Conservation (phyloP, 2,888 invertebrate species). For the Poecilobothrus nobilitatus region DNA sequence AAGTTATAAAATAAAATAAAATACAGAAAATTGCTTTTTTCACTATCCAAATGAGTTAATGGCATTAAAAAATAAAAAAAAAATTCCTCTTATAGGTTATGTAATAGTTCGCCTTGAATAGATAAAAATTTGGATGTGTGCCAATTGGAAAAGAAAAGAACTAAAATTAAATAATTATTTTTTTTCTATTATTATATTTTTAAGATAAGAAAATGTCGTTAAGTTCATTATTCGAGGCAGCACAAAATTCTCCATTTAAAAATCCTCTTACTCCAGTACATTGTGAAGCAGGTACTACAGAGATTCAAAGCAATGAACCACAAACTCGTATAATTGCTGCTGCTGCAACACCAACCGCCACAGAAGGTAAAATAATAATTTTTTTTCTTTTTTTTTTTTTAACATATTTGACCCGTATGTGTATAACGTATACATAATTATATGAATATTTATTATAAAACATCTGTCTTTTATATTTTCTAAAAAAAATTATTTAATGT, state of each 20-base stretch:
- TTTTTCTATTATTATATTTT: background rate
- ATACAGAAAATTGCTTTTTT: background rate
- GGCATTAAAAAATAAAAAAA: too few species aligned
- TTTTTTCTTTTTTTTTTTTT: background rate
- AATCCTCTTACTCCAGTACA: constrained; percentile 50
- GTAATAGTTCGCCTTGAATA: background rate
- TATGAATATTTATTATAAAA: background rate
- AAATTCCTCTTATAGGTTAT: background rate
- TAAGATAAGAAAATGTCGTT: constrained; percentile 44
- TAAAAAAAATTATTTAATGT: too few species aligned
- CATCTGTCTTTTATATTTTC: background rate
- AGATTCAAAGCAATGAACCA: constrained; percentile 6
- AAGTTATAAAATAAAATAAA: background rate
- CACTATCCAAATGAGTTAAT: background rate
- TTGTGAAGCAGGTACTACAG: constrained; percentile 45
- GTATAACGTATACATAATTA: background rate
- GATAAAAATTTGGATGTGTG: background rate
- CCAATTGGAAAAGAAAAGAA: background rate
- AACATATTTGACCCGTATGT: background rate
- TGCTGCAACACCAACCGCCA: constrained; percentile 34
- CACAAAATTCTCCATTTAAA: constrained; percentile 56
- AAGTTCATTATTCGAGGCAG: constrained; percentile 53
- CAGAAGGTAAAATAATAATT: constrained; percentile 33
- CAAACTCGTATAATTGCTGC: background rate
- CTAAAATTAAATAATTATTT: background rate